Evolutionary conservation across 2,797 vertebrate species (phyloP).

Genomic region (Cuniculus paca): DNA sequence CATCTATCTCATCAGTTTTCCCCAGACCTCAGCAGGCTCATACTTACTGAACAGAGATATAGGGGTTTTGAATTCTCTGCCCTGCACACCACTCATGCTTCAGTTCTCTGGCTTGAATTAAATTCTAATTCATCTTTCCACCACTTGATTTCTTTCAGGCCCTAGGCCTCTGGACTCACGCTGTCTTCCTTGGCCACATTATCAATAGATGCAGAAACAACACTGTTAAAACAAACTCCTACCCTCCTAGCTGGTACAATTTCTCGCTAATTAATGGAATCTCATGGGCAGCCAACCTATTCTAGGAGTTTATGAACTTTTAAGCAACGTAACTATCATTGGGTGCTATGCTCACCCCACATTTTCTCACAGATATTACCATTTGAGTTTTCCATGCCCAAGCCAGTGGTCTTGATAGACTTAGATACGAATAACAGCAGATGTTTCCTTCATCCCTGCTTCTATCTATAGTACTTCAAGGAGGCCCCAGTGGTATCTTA

Average conservation of each 20-base stretch:
- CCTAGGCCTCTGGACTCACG: constrained; percentile 59
- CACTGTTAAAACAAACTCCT: constrained; percentile 62
- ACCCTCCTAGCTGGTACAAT: neutral
- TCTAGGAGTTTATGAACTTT: constrained; percentile 64
- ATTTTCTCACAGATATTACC: constrained; percentile 51
- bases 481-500: neutral
- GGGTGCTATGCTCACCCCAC: neutral
- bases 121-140: constrained; percentile 75
- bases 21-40: constrained; percentile 70
- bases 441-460: neutral
- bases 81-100: constrained; percentile 14
- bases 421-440: constrained; percentile 29
- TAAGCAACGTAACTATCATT: constrained; percentile 13
- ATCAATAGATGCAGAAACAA: constrained; percentile 67
- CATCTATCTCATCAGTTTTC: constrained; percentile 68
- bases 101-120: constrained; percentile 74
- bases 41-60: constrained; percentile 48
- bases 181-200: constrained; percentile 57
- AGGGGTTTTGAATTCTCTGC: constrained; percentile 44
- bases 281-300: constrained; percentile 37
- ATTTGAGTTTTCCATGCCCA: neutral
- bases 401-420: neutral
- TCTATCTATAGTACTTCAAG: neutral
- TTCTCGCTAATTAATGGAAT: constrained; percentile 65
- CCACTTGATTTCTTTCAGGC: constrained; percentile 72